Evolutionary conservation across 2,797 vertebrate genomes (phyloP).

Genomic region (Leptoclinus maculatus): DNA sequence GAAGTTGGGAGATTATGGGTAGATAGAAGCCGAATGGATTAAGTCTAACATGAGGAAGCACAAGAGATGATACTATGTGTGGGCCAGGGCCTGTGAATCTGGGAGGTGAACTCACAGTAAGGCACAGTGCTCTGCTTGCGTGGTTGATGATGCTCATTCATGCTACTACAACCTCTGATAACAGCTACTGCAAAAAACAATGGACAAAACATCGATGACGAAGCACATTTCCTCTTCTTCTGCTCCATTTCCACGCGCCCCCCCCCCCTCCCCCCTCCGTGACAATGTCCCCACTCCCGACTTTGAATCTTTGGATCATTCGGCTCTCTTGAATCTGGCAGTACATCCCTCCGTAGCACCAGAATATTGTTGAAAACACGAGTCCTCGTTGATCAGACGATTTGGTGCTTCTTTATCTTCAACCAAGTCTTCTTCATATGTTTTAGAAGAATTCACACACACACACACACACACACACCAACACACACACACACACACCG

Average conservation of each 20-base stretch:
- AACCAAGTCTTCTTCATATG: constrained; percentile 39
- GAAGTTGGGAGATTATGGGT: background rate
- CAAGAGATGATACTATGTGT: constrained; percentile 38
- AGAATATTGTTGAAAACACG: constrained; percentile 26
- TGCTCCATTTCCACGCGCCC: background rate
- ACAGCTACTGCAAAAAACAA: constrained; percentile 54
- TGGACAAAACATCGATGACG: constrained; percentile 47
- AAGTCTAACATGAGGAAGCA: constrained; percentile 10
- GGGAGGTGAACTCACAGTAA: constrained; percentile 81
- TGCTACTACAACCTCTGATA: constrained; percentile 65
- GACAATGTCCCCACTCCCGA: background rate
- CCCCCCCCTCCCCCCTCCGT: background rate
- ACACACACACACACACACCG: constrained; percentile 1
- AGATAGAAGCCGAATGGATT: constrained; percentile 11
- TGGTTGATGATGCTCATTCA: constrained; percentile 73
- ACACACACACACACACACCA: constrained; percentile 13
- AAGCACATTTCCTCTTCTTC: constrained; percentile 51
- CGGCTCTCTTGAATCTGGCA: constrained; percentile 38
- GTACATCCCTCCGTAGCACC: constrained; percentile 51
- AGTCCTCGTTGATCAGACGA: constrained; percentile 26
- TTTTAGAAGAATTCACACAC: constrained; percentile 38
- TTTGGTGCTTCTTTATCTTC: constrained; percentile 40
- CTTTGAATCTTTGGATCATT: constrained; percentile 69
- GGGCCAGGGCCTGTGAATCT: constrained; percentile 73
- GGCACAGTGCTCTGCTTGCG: constrained; percentile 83